Evolutionary conservation across 2,797 vertebrate genomes (phyloP).

Genomic region (Pelodytes ibericus): DNA sequence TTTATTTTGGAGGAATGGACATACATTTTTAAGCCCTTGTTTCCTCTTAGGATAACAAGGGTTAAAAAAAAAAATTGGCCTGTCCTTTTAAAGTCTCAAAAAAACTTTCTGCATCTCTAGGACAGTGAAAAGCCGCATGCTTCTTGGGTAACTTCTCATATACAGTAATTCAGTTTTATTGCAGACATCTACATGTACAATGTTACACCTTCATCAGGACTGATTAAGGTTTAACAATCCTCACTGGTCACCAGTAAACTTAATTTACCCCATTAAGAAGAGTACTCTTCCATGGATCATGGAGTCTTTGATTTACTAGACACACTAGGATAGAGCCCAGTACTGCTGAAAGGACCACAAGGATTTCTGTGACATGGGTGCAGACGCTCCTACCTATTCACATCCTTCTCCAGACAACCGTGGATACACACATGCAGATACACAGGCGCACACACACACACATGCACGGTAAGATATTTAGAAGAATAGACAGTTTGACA

Average conservation of each 20-base stretch:
- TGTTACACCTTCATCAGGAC: not conserved
- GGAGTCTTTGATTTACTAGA: not conserved
- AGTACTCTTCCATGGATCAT: not conserved
- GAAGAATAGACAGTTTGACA: not conserved
- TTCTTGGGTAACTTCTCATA: not conserved
- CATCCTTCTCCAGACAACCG: not conserved
- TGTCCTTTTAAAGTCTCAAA: too few relatives aligned
- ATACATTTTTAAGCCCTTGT: too few relatives aligned
- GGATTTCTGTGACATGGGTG: not conserved
- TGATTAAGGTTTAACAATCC: not conserved
- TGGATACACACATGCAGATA: not conserved
- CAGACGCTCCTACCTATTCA: not conserved
- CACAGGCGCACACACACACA: not conserved
- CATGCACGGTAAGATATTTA: not conserved
- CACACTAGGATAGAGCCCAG: not conserved
- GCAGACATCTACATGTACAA: not conserved
- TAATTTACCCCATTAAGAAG: not conserved
- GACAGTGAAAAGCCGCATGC: not conserved
- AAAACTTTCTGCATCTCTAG: too few relatives aligned
- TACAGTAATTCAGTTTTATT: not conserved
- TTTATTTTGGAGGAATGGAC: too few relatives aligned
- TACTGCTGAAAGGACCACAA: not conserved
- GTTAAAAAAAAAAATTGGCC: too few relatives aligned
- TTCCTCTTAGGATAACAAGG: too few relatives aligned
- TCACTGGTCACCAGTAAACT: not conserved